Evolutionary conservation across 1,140 invertebrate genomes (phyloP).

Genomic region (Cotesia glomerata): DNA sequence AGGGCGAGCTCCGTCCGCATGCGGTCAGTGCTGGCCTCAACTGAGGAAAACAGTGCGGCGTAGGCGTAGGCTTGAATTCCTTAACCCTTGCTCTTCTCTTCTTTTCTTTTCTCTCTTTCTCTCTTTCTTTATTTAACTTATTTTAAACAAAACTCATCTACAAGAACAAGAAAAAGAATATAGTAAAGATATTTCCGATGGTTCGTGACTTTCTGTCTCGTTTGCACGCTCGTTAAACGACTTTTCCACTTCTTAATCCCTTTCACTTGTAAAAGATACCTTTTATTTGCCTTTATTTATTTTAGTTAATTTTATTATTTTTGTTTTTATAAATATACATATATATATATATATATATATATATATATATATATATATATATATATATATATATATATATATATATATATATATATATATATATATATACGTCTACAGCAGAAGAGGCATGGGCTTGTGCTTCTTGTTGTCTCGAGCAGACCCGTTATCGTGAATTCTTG

Average conservation of each 20-base stretch:
- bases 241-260: constrained; percentile 13
- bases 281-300: constrained; percentile 28
- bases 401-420: neutral
- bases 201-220: constrained; percentile 13
- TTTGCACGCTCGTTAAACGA: constrained; percentile 5
- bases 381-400: too few relatives aligned
- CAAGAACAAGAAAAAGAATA: too few relatives aligned
- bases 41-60: constrained; percentile 48
- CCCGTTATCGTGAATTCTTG: constrained; percentile 50
- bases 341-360: neutral
- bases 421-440: too few relatives aligned
- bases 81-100: constrained; percentile 53
- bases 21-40: neutral
- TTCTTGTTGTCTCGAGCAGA: constrained; percentile 23
- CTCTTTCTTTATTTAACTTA: constrained; percentile 20
- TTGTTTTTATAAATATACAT: constrained; percentile 13
- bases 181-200: neutral
- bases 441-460: constrained; percentile 22
- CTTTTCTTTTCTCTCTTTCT: constrained; percentile 27
- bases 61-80: constrained; percentile 60
- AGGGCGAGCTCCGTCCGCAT: too few relatives aligned
- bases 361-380: neutral
- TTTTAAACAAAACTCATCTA: neutral
- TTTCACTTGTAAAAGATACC: constrained; percentile 17
- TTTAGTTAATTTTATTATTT: constrained; percentile 28